Percentiles rank a stretch among this genome's conserved stretches.
These are phyloP conservation scores for Propithecus perrieri DNA, from an alignment of 2,797 vertebrate genomes.

Conservation along the genomic window DNA sequence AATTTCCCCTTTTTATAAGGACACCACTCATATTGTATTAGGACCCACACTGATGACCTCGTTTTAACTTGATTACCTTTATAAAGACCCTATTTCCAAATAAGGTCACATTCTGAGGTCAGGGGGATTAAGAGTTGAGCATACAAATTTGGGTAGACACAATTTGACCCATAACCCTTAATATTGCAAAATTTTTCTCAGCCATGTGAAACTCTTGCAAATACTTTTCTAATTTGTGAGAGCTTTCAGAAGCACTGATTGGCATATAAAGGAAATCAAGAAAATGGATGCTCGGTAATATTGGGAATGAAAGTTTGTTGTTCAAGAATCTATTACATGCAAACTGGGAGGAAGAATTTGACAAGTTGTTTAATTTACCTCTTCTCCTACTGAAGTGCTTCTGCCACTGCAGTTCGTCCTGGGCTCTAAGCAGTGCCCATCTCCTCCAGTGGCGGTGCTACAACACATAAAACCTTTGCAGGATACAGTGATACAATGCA, in stretches of 20 bases:
- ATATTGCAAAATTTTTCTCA: background rate
- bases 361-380: background rate
- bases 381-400: background rate
- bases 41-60: background rate
- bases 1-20: background rate
- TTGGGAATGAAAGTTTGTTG: background rate
- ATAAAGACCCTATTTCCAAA: background rate
- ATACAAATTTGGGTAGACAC: background rate
- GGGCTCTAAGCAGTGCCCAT: background rate
- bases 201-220: background rate
- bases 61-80: background rate
- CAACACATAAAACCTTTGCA: background rate
- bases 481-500: accelerated
- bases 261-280: background rate
- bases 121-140: background rate
- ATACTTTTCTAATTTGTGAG: background rate
- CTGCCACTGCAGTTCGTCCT: background rate
- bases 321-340: background rate
- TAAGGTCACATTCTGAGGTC: background rate
- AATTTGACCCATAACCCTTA: background rate
- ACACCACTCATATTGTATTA: background rate
- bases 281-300: background rate
- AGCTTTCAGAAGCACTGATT: background rate
- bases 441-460: background rate
- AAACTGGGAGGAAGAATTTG: background rate